A percentile compares a stretch with the other conserved stretches of the same genome.
phyloP scores from a whole-genome alignment of 2,113 vertebrate genomes.

The Caranx melampygus region DNA sequence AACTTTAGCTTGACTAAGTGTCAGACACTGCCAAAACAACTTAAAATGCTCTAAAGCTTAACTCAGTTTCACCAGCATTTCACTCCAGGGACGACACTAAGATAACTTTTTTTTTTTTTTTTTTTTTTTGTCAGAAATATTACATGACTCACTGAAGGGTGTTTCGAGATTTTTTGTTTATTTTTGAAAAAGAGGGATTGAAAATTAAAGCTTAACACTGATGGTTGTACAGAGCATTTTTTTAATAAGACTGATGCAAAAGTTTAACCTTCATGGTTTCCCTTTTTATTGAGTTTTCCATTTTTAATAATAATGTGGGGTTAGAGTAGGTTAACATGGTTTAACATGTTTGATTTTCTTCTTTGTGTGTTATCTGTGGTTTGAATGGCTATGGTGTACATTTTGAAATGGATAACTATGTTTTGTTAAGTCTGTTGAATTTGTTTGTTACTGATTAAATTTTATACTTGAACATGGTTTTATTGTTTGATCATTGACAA shows the following conservation, averaged over 20 bases:
- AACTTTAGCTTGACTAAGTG: slow-evolving; percentile 84
- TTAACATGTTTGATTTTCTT: slow-evolving; percentile 42
- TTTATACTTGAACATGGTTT: slow-evolving; percentile 50
- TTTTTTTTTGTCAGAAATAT: slow-evolving; percentile 21
- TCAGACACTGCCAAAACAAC: slow-evolving; percentile 21
- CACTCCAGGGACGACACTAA: slow-evolving; percentile 36
- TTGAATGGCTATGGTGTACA: slow-evolving; percentile 18
- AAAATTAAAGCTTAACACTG: slow-evolving; percentile 22
- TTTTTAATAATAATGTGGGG: slow-evolving; percentile 7
- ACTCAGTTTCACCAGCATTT: slow-evolving; percentile 29
- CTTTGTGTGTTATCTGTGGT: slow-evolving; percentile 4
- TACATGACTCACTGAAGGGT: not conserved
- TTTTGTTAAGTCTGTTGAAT: slow-evolving; percentile 28
- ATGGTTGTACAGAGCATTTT: not conserved
- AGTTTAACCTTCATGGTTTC: not conserved
- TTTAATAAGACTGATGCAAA: not conserved
- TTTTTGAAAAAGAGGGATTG: slow-evolving; percentile 4
- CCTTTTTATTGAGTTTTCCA: not conserved
- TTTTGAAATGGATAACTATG: slow-evolving; percentile 35
- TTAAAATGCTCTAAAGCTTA: slow-evolving; percentile 84
- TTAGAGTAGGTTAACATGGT: slow-evolving; percentile 22
- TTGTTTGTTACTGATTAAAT: slow-evolving; percentile 46
- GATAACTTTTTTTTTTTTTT: slow-evolving; percentile 7
- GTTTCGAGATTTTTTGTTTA: not conserved
- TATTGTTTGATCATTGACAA: not conserved